phyloP scores from a whole-genome alignment of 2,113 vertebrate genomes.

The Silurus meridionalis region DNA sequence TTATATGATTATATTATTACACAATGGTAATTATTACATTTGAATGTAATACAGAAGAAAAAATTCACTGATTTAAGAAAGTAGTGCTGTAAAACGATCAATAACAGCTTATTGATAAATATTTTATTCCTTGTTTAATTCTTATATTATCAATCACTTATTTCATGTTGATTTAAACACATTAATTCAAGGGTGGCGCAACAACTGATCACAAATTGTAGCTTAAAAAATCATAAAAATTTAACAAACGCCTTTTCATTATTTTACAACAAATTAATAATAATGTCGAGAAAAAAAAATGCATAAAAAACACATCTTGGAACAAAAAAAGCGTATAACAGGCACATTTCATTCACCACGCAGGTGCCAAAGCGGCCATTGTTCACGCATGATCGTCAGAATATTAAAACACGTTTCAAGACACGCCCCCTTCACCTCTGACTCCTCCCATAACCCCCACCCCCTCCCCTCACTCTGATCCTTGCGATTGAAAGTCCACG shows the following conservation, averaged over 20 bases:
- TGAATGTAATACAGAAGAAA: background rate
- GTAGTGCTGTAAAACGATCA: background rate
- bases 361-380: conserved; percentile 83
- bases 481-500: conserved; percentile 84
- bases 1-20: background rate
- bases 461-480: conserved; percentile 68
- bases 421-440: no score
- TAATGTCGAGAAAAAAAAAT: background rate
- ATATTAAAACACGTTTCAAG: conserved; percentile 67
- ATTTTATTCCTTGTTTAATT: background rate
- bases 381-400: conserved; percentile 78
- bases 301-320: background rate
- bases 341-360: conserved; percentile 50
- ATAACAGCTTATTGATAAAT: background rate
- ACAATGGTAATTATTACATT: background rate
- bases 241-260: background rate
- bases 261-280: background rate
- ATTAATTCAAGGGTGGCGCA: background rate
- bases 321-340: background rate
- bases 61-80: background rate
- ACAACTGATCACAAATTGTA: background rate
- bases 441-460: conserved; percentile 29
- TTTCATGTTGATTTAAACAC: background rate
- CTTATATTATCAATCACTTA: background rate
- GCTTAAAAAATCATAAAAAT: background rate